Evolutionary conservation across 2,797 vertebrate species (phyloP).

Genomic region (Falco columbarius): DNA sequence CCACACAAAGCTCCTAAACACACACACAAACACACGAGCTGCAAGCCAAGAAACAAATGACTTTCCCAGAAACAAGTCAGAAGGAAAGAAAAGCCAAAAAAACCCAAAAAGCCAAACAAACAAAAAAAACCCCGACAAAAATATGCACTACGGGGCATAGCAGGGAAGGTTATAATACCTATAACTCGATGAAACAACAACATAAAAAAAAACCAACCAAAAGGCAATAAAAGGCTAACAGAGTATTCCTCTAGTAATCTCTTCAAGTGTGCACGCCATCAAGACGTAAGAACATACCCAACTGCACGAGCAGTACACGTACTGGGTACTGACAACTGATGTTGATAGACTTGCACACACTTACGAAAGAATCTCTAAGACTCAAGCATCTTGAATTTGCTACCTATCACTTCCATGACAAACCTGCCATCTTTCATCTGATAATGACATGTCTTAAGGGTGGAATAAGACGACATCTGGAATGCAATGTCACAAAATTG

Average conservation of each 20-base stretch:
- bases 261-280: conserved; percentile 7
- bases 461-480: background rate
- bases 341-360: background rate
- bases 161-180: conserved; percentile 39
- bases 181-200: conserved; percentile 38
- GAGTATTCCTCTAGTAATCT: conserved; percentile 9
- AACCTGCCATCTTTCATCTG: background rate
- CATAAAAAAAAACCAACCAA: background rate
- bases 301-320: background rate
- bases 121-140: background rate
- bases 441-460: background rate
- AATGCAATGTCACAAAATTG: background rate
- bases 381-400: background rate
- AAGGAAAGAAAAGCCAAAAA: conserved; percentile 51
- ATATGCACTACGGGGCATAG: conserved; percentile 33
- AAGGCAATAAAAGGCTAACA: conserved; percentile 45
- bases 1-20: conserved; percentile 73
- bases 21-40: conserved; percentile 73
- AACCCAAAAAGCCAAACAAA: background rate
- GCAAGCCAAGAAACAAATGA: conserved; percentile 80
- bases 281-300: background rate
- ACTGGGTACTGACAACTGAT: background rate
- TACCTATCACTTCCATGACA: background rate
- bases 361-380: background rate
- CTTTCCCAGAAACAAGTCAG: conserved; percentile 87